phyloP scores from a whole-genome alignment of 2,888 invertebrate species.

The Eubasilissa splendida region DNA sequence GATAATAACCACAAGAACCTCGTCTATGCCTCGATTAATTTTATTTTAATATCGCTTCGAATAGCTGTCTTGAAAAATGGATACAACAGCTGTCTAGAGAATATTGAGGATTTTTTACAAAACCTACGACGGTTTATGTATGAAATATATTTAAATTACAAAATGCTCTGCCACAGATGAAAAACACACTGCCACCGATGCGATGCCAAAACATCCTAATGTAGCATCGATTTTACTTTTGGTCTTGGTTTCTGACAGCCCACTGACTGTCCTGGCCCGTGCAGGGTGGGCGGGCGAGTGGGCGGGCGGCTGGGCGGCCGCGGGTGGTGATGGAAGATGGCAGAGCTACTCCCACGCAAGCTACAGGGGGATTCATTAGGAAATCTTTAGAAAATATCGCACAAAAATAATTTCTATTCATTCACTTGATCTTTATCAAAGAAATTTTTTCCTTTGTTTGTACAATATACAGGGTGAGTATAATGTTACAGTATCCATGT shows the following conservation, averaged over 20 bases:
- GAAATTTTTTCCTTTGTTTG: no score
- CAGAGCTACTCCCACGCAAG: slow-evolving; percentile 2
- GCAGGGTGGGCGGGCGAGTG: neutral
- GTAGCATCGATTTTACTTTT: slow-evolving; percentile 31
- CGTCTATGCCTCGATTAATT: no score
- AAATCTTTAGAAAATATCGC: slow-evolving; percentile 3
- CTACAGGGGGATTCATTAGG: slow-evolving; percentile 10
- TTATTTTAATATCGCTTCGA: no score
- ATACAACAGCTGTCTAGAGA: no score
- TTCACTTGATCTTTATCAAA: no score
- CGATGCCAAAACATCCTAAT: slow-evolving; percentile 17
- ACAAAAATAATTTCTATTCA: neutral
- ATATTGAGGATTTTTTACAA: no score
- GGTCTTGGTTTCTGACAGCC: slow-evolving; percentile 11
- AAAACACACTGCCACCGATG: neutral
- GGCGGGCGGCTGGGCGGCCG: neutral
- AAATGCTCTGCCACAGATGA: neutral
- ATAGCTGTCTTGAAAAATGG: no score
- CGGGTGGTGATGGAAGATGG: neutral
- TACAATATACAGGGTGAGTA: no score
- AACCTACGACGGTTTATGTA: no score
- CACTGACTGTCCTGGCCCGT: neutral
- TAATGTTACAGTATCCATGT: no score
- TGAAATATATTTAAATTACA: no score
- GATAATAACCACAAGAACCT: no score